Percentiles rank a stretch among this genome's conserved stretches.
Conservation (phyloP, 2,888 invertebrate genomes). For the Ommatoiulus sabulosus region DNA sequence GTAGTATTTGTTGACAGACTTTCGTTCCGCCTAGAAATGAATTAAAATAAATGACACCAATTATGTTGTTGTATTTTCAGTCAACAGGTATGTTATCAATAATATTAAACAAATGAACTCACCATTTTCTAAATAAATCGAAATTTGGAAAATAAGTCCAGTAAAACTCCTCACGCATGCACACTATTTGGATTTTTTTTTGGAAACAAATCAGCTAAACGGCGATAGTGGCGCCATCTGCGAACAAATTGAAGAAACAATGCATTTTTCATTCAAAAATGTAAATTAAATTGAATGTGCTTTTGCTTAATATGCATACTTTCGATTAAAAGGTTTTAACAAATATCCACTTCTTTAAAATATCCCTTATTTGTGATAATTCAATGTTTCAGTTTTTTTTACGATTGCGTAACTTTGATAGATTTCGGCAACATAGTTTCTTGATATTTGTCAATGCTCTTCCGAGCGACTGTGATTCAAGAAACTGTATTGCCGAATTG, state of each 20-base stretch:
- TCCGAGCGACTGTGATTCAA: not conserved
- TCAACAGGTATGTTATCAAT: not conserved
- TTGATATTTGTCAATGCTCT: not conserved
- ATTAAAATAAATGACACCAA: not conserved
- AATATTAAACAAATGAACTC: not conserved
- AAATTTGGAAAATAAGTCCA: not conserved
- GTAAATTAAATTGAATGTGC: too few species aligned
- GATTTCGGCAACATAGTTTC: not conserved
- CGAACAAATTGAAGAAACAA: too few species aligned
- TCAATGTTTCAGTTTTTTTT: too few species aligned
- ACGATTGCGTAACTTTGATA: not conserved
- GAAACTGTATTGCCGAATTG: not conserved
- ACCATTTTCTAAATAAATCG: not conserved
- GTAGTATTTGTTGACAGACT: conserved; percentile 97
- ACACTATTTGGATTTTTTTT: too few species aligned
- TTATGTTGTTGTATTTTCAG: not conserved
- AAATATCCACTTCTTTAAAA: too few species aligned
- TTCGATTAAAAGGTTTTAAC: too few species aligned
- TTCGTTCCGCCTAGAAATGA: conserved; percentile 86
- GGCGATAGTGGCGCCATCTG: too few species aligned
- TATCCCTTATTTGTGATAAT: too few species aligned
- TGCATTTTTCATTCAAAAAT: too few species aligned
- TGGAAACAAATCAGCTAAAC: too few species aligned
- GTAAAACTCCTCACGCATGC: too few species aligned
- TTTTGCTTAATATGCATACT: too few species aligned